Conservation (phyloP, 2,888 invertebrate genomes). For the Mimas tiliae region DNA sequence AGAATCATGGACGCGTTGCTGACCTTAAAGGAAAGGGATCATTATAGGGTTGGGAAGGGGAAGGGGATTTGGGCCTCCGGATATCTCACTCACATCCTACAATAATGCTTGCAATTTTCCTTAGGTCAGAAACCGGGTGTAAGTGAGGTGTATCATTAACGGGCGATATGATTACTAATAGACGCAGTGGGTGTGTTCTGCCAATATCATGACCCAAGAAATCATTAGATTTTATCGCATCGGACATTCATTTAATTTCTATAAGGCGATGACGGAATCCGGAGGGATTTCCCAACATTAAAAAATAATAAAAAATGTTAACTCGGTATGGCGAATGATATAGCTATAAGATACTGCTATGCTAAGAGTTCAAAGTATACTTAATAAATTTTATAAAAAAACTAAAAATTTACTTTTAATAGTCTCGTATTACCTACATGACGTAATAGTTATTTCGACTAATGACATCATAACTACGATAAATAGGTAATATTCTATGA, state of each 20-base stretch:
- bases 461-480: constrained; percentile 12
- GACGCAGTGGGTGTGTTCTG: no score
- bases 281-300: constrained; percentile 12
- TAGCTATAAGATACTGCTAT: background rate
- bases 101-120: no score
- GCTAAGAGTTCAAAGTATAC: background rate
- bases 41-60: no score
- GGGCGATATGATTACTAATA: no score
- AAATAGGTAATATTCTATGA: constrained; percentile 5
- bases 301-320: background rate
- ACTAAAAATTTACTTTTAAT: background rate
- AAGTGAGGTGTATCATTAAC: no score
- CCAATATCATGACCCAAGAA: no score
- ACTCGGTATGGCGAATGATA: background rate
- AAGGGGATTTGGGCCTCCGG: no score
- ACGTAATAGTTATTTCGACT: constrained; percentile 13
- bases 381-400: background rate
- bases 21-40: no score
- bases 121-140: no score
- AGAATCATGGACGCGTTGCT: no score
- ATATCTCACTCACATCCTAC: no score
- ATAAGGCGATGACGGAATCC: background rate
- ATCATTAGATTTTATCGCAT: background rate
- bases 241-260: background rate
- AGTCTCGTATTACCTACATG: constrained; percentile 10